Percentiles rank a stretch among this genome's conserved stretches.
Evolutionary conservation across 2,797 vertebrate genomes (phyloP).

Genomic region (Dryobates pubescens): DNA sequence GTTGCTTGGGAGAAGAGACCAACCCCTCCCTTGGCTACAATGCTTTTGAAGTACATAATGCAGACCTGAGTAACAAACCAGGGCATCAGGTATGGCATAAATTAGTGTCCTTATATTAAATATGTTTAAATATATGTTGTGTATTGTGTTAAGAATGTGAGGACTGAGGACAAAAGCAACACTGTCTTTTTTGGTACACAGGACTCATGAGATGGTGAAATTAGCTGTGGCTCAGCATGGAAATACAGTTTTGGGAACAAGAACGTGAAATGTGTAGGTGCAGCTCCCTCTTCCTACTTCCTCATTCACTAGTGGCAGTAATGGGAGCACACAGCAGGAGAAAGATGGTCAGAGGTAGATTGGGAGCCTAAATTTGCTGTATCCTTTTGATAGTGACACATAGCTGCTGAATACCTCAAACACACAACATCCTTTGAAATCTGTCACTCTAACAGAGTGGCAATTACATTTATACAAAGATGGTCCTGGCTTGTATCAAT

Average conservation of each 20-base stretch:
- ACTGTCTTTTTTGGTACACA: background rate
- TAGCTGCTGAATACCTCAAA: background rate
- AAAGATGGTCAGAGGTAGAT: background rate
- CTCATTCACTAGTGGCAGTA: background rate
- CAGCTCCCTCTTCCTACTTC: background rate
- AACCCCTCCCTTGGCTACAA: too few species aligned
- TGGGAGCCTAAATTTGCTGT: accelerated
- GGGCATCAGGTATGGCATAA: background rate
- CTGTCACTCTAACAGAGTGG: background rate
- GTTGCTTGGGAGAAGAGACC: too few species aligned
- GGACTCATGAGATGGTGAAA: background rate
- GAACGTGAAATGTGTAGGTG: accelerated
- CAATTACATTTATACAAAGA: background rate
- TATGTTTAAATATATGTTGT: background rate
- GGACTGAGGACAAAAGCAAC: background rate
- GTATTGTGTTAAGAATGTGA: background rate
- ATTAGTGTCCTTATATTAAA: background rate
- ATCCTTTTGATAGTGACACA: background rate
- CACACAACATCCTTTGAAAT: background rate
- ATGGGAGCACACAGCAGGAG: background rate
- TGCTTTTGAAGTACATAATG: background rate
- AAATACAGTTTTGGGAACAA: background rate
- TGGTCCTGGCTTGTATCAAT: background rate
- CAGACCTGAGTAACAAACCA: background rate
- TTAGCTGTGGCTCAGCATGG: background rate